phyloP scores from a whole-genome alignment of 2,113 vertebrate species.

The Litocranius walleri region DNA sequence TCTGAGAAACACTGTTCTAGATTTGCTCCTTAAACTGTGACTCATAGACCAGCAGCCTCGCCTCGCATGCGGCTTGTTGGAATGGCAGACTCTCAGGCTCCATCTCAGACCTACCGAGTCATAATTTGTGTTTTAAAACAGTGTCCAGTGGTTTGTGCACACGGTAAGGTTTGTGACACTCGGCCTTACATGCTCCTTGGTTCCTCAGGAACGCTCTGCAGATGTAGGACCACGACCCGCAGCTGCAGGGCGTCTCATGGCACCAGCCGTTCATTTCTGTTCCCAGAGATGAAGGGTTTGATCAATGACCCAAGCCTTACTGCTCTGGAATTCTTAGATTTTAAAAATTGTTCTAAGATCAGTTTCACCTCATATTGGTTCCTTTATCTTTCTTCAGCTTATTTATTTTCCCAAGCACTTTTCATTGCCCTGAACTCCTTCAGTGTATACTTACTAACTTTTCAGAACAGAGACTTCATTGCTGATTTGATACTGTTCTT shows the following conservation, averaged over 20 bases:
- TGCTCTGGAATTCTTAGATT: not conserved
- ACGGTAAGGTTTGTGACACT: not conserved
- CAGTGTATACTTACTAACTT: not conserved
- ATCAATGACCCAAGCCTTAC: not conserved
- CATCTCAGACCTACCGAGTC: not conserved
- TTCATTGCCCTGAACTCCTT: not conserved
- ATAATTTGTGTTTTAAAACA: not conserved
- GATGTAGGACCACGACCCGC: rapidly evolving
- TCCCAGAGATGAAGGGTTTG: not conserved
- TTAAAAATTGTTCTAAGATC: not conserved
- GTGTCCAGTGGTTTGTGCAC: not conserved
- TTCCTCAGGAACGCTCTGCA: not conserved
- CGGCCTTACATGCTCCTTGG: not conserved
- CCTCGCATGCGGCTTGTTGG: not conserved
- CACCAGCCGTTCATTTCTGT: not conserved
- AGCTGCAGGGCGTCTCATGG: not conserved
- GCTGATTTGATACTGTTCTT: not conserved
- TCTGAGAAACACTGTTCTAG: not conserved
- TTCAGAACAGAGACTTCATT: not conserved
- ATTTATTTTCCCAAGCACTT: not conserved
- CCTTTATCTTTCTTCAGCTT: not conserved
- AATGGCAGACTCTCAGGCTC: not conserved
- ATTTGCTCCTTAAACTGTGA: not conserved
- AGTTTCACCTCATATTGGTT: not conserved
- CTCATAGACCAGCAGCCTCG: not conserved